phyloP scores from a whole-genome alignment of 2,113 vertebrate species.

The Strix uralensis region DNA sequence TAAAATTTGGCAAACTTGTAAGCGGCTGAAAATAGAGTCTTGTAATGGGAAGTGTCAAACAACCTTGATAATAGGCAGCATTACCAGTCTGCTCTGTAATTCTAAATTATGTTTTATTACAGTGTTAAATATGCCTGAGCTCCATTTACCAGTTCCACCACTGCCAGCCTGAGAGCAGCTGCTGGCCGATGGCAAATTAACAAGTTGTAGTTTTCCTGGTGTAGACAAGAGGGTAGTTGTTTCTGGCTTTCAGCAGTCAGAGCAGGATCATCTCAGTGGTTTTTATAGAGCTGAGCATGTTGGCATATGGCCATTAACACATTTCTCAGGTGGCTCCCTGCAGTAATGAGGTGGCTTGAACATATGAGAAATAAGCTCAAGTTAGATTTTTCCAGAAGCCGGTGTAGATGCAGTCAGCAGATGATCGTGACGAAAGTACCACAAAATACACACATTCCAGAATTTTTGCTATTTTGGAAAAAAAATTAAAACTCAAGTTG shows the following conservation, averaged over 20 bases:
- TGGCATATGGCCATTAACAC: constrained; percentile 55
- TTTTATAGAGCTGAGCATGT: background rate
- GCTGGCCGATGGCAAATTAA: constrained; percentile 53
- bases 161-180: constrained; percentile 43
- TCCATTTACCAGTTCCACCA: constrained; percentile 23
- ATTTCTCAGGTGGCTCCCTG: constrained; percentile 54
- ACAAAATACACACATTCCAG: background rate
- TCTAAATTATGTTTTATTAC: constrained; percentile 63
- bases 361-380: background rate
- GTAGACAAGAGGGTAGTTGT: constrained; percentile 45
- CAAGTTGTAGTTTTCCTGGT: constrained; percentile 45
- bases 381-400: background rate
- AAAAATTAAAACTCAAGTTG: background rate
- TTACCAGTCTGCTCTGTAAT: constrained; percentile 54
- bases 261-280: constrained; percentile 28
- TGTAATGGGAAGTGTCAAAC: constrained; percentile 61
- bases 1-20: constrained; percentile 56
- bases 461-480: background rate
- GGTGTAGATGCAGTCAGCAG: background rate
- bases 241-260: constrained; percentile 44
- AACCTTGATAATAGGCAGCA: constrained; percentile 57
- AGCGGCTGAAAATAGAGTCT: constrained; percentile 45
- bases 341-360: constrained; percentile 24
- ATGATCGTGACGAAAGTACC: background rate
- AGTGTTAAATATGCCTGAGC: constrained; percentile 50